These are phyloP conservation scores for Drosophila biarmipes DNA, from an alignment of 1,140 invertebrate species.

Conservation along the genomic window DNA sequence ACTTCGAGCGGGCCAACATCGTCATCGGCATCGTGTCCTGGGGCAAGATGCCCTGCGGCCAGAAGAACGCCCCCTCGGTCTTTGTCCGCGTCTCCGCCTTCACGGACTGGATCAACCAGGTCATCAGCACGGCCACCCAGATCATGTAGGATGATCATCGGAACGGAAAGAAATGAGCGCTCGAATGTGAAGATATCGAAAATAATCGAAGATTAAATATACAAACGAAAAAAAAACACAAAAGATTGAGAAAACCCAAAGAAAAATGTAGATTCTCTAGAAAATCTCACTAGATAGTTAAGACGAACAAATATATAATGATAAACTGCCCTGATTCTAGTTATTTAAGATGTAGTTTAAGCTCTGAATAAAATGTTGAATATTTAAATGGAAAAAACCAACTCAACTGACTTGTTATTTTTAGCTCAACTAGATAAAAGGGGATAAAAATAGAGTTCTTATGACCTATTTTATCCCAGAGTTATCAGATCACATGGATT, in stretches of 20 bases:
- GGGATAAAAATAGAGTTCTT: constrained; percentile 4
- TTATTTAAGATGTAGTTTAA: constrained; percentile 29
- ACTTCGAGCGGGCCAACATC: constrained; percentile 56
- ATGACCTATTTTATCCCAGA: neutral
- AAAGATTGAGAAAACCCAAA: constrained; percentile 34
- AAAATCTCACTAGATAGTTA: constrained; percentile 66
- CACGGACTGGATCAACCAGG: constrained; percentile 87
- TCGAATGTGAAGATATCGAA: constrained; percentile 60
- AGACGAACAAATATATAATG: constrained; percentile 28
- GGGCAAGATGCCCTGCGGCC: constrained; percentile 85
- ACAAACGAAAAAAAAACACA: constrained; percentile 21
- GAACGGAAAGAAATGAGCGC: constrained; percentile 13
- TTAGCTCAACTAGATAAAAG: constrained; percentile 15
- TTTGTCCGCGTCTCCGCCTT: constrained; percentile 89
- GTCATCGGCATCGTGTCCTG: constrained; percentile 84
- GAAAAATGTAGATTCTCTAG: constrained; percentile 51
- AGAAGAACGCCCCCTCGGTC: constrained; percentile 88
- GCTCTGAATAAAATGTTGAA: constrained; percentile 21
- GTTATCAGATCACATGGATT: neutral
- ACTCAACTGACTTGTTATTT: constrained; percentile 17
- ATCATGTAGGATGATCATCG: constrained; percentile 48
- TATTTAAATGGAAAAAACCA: constrained; percentile 7
- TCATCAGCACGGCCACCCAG: constrained; percentile 66
- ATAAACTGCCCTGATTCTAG: constrained; percentile 43
- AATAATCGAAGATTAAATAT: constrained; percentile 42